Evolutionary conservation across 2,797 vertebrate genomes (phyloP).

Genomic region (Galagoides demidoff): DNA sequence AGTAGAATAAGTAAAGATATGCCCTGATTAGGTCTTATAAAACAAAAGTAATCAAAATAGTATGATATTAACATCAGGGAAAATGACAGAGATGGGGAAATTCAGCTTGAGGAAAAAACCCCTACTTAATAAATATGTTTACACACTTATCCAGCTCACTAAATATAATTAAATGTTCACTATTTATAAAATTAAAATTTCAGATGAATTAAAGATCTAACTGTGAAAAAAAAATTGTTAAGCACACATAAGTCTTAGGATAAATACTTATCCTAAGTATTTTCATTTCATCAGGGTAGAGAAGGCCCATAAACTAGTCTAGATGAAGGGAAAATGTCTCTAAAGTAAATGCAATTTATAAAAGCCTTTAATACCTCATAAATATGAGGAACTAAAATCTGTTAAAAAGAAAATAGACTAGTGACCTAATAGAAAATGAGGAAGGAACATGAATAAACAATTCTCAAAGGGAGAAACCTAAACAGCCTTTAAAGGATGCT

Average conservation of each 20-base stretch:
- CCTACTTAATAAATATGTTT: neutral
- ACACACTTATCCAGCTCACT: neutral
- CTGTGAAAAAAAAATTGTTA: slow-evolving; percentile 24
- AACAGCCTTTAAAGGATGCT: neutral
- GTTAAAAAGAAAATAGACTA: neutral
- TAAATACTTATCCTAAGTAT: neutral
- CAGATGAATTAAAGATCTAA: neutral
- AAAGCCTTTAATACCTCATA: neutral
- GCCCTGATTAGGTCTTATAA: neutral
- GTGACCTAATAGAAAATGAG: neutral
- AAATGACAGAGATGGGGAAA: neutral
- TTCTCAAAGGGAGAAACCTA: slow-evolving; percentile 12
- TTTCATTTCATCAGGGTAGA: neutral
- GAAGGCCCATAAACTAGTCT: neutral
- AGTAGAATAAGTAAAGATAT: neutral
- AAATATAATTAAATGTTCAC: neutral
- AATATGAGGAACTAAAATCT: neutral
- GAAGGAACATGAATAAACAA: neutral
- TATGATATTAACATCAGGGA: neutral
- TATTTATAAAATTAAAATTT: neutral
- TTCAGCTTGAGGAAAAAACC: neutral
- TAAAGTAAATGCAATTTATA: neutral
- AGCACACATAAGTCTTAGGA: neutral
- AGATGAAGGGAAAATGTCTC: neutral
- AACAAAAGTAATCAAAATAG: neutral